phyloP scores from a whole-genome alignment of 2,888 invertebrate genomes.

The Drosophila greeni region DNA sequence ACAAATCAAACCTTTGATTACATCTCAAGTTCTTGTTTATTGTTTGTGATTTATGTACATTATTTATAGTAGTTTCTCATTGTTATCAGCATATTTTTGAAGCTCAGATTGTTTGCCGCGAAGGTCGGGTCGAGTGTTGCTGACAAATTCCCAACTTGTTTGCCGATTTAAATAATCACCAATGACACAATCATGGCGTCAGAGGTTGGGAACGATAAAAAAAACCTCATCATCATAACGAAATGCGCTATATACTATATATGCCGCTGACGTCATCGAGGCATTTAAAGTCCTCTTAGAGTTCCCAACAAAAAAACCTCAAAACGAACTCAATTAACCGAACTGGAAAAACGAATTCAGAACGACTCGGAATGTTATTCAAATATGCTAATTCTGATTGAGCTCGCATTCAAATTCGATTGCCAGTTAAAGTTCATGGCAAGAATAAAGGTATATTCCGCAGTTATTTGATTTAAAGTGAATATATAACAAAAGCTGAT shows the following conservation, averaged over 20 bases:
- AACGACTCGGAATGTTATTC: constrained; percentile 8
- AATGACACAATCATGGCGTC: constrained; percentile 24
- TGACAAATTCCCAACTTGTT: constrained; percentile 27
- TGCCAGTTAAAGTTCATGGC: constrained; percentile 28
- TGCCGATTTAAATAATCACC: constrained; percentile 35
- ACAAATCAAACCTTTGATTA: background rate
- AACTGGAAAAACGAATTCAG: constrained; percentile 28
- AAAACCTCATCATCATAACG: constrained; percentile 1
- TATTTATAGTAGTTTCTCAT: background rate
- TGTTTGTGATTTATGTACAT: background rate
- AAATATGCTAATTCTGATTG: constrained; percentile 32
- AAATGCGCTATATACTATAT: constrained; percentile 8
- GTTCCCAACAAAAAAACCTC: constrained; percentile 5
- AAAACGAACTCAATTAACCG: constrained; percentile 34
- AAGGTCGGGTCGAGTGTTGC: constrained; percentile 11
- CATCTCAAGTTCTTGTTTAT: background rate
- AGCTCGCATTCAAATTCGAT: constrained; percentile 31
- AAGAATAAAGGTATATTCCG: constrained; percentile 11
- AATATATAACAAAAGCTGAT: background rate
- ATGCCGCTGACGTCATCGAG: constrained; percentile 24
- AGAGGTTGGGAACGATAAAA: constrained; percentile 15
- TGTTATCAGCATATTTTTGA: background rate
- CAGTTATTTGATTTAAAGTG: background rate
- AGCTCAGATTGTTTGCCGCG: constrained; percentile 30
- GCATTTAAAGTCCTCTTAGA: constrained; percentile 13